phyloP scores from a whole-genome alignment of 2,797 vertebrate genomes.

The Emys orbicularis region DNA sequence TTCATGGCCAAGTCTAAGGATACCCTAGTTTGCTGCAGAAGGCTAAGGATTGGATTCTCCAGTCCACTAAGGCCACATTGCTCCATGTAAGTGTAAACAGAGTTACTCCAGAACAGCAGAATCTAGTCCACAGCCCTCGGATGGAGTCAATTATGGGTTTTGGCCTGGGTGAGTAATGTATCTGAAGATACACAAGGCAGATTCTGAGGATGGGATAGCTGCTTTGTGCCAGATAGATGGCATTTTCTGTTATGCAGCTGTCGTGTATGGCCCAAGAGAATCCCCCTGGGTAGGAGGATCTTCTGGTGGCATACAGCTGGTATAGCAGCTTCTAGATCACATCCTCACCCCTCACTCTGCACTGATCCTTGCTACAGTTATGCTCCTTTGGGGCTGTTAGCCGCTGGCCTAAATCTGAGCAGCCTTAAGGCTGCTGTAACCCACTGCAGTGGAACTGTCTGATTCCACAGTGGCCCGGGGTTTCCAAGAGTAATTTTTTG shows the following conservation, averaged over 20 bases:
- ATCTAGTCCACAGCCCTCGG: not conserved
- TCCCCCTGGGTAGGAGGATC: not conserved
- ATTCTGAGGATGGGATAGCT: not conserved
- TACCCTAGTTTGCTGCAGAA: not conserved
- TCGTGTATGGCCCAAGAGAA: not conserved
- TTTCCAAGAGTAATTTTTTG: not conserved
- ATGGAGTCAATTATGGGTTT: not conserved
- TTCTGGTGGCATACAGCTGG: accelerated
- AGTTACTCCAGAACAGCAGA: not conserved
- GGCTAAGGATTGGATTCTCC: not conserved
- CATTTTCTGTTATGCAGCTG: not conserved
- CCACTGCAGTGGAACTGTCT: not conserved
- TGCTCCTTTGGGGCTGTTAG: not conserved
- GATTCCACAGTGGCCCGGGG: accelerated
- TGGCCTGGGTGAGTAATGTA: not conserved
- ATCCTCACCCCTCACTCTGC: not conserved
- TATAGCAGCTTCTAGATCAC: not conserved
- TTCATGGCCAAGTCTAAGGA: not conserved
- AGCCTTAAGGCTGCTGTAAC: not conserved
- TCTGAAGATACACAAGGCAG: not conserved
- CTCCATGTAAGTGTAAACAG: not conserved
- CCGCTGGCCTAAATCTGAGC: not conserved
- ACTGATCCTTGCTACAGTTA: too few relatives aligned
- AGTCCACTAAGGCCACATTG: not conserved
- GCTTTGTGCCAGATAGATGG: not conserved